Conservation (phyloP, 2,888 invertebrate genomes). For the Drosophila ezoana region DNA sequence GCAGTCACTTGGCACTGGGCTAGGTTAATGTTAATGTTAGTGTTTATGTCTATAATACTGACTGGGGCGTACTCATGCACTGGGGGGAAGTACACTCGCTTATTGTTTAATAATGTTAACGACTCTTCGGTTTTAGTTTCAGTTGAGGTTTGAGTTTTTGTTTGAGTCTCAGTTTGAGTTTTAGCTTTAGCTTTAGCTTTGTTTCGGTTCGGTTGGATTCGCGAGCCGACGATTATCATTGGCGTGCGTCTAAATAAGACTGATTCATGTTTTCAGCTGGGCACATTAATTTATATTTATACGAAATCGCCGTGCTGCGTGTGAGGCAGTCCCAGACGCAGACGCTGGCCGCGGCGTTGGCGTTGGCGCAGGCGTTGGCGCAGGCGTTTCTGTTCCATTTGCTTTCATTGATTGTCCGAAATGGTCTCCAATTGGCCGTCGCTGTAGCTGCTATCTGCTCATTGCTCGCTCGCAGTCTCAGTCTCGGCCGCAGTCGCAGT, state of each 20-base stretch:
- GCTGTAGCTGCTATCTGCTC: constrained; percentile 4
- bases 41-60: constrained; percentile 21
- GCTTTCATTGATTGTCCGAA: constrained; percentile 27
- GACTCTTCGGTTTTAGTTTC: neutral
- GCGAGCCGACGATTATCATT: constrained; percentile 70
- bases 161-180: neutral
- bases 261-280: constrained; percentile 67
- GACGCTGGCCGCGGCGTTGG: constrained; percentile 23
- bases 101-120: neutral
- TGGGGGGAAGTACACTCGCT: constrained; percentile 17
- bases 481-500: constrained; percentile 8
- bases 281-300: constrained; percentile 76
- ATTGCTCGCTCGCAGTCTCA: neutral
- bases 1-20: constrained; percentile 16
- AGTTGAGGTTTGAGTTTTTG: neutral
- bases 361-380: neutral
- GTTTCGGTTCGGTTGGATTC: constrained; percentile 17
- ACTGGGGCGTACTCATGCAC: constrained; percentile 12
- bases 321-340: constrained; percentile 62
- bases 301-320: constrained; percentile 56
- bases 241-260: constrained; percentile 73
- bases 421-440: constrained; percentile 23
- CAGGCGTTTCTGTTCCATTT: constrained; percentile 1
- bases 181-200: neutral
- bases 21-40: neutral